Base-by-base conservation (phyloP, 2,888 invertebrate genomes). In the Willowsia nigromaculata region DNA sequence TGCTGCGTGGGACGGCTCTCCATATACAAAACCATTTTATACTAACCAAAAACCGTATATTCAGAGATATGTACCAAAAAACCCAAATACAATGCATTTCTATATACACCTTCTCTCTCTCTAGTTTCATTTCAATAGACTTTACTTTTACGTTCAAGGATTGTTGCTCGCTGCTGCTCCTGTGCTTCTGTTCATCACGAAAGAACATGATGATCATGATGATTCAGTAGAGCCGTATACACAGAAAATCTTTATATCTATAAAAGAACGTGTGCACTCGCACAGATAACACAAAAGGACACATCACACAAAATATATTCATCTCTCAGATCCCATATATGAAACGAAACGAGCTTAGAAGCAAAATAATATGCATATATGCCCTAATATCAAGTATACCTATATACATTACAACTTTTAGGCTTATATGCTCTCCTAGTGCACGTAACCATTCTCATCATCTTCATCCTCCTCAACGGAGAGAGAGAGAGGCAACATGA, bases 221-320 rank as follows among this genome's bases (percentile, higher is more conserved):
- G 9, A n/a, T 50, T 3, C n/a, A 50, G n/a, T n/a, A n/a, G n/a
- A 15, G 11, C 27, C 25, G 27, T 27, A 59, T 59, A 59, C 11
- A 1, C 11, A 59, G 6, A 59, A 27, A 27, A 59, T 59, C n/a
- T 47, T 3, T 22, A 22, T 68, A 11, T 33, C 9, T 65, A 30
- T 33, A 59, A 15, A 15, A 33, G 74, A 43, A 78, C 30, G 80
- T 65, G 86, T 86, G 86, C 86, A 78, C 50, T 78, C 78, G 78
- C 9, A 78, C 50, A 80, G 86, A 80, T 76, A 85, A 85, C 68
- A 85, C 85, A 86, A 86, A 85, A 85, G 85, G 76, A 76, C 86
- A 68, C 68, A 78, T 37, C n/a, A 9, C 18, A 18, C 53, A 53
- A 53, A 18, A 53, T 4, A 15, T 15, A 4, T 15, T 53, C 4